A percentile compares a stretch with the other conserved stretches of the same genome.
These are phyloP conservation scores for Eustalomyia histrio DNA, from an alignment of 2,888 invertebrate species.

Conservation along the genomic window DNA sequence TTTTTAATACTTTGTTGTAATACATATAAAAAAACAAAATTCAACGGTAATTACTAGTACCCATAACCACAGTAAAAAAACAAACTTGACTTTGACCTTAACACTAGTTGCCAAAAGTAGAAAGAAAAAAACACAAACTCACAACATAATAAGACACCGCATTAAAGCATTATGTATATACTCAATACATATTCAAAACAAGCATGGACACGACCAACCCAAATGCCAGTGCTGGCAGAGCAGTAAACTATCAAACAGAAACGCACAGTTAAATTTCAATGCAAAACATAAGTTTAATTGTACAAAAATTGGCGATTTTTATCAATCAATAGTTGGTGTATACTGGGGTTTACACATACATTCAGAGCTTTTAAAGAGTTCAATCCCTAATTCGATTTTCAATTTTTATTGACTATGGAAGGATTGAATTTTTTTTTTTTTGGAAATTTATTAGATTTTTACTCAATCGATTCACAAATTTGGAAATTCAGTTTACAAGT, in stretches of 20 bases:
- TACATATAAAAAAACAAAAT: constrained; percentile 37
- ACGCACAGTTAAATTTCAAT: constrained; percentile 40
- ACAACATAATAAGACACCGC: background rate
- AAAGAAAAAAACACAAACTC: constrained; percentile 27
- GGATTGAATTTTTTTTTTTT: too few relatives aligned
- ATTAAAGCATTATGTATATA: background rate
- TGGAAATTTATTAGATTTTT: too few relatives aligned
- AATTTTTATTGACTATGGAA: too few relatives aligned
- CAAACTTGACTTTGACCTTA: constrained; percentile 72
- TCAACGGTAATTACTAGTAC: constrained; percentile 69
- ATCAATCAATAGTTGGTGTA: background rate
- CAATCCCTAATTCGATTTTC: too few relatives aligned
- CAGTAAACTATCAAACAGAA: background rate
- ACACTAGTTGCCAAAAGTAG: constrained; percentile 64
- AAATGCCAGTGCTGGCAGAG: background rate
- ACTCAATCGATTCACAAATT: too few relatives aligned
- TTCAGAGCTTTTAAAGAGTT: too few relatives aligned
- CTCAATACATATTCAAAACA: background rate
- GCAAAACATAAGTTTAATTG: background rate
- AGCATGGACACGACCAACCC: constrained; percentile 28
- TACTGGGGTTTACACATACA: too few relatives aligned
- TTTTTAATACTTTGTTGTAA: constrained; percentile 17
- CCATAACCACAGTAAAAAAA: constrained; percentile 32
- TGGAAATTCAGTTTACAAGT: too few relatives aligned
- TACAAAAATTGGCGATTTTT: background rate